Evolutionary conservation across 2,797 vertebrate species (phyloP), one percentile per base, ranked within the genome.

Genomic region (Staurois parvus): DNA sequence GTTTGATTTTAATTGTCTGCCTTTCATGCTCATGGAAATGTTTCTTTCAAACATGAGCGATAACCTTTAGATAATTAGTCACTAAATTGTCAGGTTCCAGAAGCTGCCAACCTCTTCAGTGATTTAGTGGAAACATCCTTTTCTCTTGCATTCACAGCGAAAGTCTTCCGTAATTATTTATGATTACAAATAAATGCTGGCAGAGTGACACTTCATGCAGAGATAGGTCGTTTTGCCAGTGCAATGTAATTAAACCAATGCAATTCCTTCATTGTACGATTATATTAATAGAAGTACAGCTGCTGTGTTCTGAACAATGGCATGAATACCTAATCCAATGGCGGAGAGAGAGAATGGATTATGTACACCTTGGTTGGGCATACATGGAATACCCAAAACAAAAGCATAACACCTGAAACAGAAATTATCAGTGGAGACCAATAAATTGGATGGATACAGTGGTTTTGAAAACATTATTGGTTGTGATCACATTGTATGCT

Each of bases 111-210:
- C 68, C 83, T 73, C 72, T 28, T 81, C 66, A 83, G 76, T 83
- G 78, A 80, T 81, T 80, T 68, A 79, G 68, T 59, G 79, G 76
- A 79, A 83, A 45, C 73, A 59, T 85, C 75, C 68, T 59, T 74
- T 66, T 76, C 77, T 30, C 15, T 76, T 87, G 67, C 62, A 28
- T 66, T 75, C 10, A 29, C 76, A 81, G 68, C 56, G 76, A 48
- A 82, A 83, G 79, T 72, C 83, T 85, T 69, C 62, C 62, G 77
- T 78, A 88, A 85, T 79, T 85, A 85, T 87, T 78, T 72, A 80
- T 83, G 64, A 88, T 88, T 85, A 85, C 84, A 85, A 83, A 72
- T 87, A 78, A 85, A 79, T 72, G 70, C 85, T 87, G 59, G 70
- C 76, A 83, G 75, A 83, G 75, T 83, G 80, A 79, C 80, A 83